Evolutionary conservation across 2,888 invertebrate genomes (phyloP).

Genomic region (Phyto melanocephala): DNA sequence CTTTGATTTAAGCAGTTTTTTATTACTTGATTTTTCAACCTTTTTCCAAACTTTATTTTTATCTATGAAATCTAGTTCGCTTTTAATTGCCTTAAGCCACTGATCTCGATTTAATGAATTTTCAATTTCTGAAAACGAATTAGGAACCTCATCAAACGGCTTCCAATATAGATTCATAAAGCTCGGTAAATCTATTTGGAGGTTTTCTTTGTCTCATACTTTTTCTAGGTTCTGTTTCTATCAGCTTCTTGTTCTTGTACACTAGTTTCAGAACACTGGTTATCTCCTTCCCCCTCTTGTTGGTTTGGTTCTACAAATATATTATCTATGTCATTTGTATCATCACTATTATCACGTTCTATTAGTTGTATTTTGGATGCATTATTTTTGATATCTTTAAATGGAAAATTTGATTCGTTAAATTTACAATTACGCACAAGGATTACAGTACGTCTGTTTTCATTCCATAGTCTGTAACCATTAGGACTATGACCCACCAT

Average conservation of each 20-base stretch:
- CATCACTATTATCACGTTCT: background rate
- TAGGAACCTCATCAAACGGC: background rate
- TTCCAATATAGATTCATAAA: conserved; percentile 1
- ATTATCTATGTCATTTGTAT: background rate
- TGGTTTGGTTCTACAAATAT: background rate
- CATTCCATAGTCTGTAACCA: conserved; percentile 57
- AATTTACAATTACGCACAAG: conserved; percentile 16
- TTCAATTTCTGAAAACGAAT: no score
- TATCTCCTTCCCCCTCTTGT: background rate
- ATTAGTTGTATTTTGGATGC: no score
- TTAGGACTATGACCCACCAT: conserved; percentile 60
- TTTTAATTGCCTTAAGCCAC: no score
- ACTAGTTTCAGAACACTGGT: no score
- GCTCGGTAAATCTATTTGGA: background rate
- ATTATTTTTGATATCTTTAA: no score
- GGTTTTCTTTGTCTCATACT: no score
- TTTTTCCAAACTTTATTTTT: conserved; percentile 17
- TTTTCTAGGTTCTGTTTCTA: no score
- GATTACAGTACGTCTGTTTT: background rate
- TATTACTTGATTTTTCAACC: background rate
- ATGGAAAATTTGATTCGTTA: conserved; percentile 17
- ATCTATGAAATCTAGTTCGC: no score
- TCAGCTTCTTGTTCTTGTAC: no score
- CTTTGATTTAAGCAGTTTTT: conserved; percentile 26
- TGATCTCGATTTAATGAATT: no score